These are phyloP conservation scores for Odontamblyopus lacepedii DNA, from an alignment of 2,797 vertebrate genomes.

Conservation along the genomic window DNA sequence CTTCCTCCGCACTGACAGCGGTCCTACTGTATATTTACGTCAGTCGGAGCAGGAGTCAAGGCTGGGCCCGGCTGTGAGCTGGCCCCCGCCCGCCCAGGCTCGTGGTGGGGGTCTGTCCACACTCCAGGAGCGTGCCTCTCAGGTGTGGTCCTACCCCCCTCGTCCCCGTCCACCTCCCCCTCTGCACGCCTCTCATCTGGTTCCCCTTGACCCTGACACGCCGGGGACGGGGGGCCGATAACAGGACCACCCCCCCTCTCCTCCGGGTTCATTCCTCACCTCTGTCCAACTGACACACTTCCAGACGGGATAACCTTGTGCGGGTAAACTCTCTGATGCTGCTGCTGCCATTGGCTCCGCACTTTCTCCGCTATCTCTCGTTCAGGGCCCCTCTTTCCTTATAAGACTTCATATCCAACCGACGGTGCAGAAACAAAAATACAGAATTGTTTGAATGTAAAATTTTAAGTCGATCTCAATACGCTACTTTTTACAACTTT, in stretches of 20 bases:
- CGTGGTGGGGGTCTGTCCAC: slow-evolving; percentile 50
- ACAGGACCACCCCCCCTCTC: slow-evolving; percentile 39
- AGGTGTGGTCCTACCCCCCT: slow-evolving; percentile 68
- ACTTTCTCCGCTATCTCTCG: slow-evolving; percentile 14
- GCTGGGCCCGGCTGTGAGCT: slow-evolving; percentile 55
- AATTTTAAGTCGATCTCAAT: too few species aligned
- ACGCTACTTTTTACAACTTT: too few species aligned
- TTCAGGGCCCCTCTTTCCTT: neutral
- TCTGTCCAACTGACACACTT: slow-evolving; percentile 69
- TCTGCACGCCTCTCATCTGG: slow-evolving; percentile 63
- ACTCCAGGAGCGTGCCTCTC: slow-evolving; percentile 82
- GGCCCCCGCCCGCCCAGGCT: slow-evolving; percentile 36
- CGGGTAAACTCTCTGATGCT: slow-evolving; percentile 53
- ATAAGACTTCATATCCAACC: neutral
- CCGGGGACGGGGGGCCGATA: slow-evolving; percentile 63
- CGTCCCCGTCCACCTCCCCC: slow-evolving; percentile 10
- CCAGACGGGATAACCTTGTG: slow-evolving; percentile 70
- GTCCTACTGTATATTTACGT: slow-evolving; percentile 52
- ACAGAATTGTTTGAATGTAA: too few species aligned
- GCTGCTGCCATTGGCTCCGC: slow-evolving; percentile 42
- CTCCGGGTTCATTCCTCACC: slow-evolving; percentile 55
- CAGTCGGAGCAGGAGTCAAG: slow-evolving; percentile 66
- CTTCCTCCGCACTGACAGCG: slow-evolving; percentile 2
- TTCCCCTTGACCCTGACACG: slow-evolving; percentile 75
- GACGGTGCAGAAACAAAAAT: too few species aligned